phyloP scores from a whole-genome alignment of 1,140 invertebrate species.

The Drosophila busckii region DNA sequence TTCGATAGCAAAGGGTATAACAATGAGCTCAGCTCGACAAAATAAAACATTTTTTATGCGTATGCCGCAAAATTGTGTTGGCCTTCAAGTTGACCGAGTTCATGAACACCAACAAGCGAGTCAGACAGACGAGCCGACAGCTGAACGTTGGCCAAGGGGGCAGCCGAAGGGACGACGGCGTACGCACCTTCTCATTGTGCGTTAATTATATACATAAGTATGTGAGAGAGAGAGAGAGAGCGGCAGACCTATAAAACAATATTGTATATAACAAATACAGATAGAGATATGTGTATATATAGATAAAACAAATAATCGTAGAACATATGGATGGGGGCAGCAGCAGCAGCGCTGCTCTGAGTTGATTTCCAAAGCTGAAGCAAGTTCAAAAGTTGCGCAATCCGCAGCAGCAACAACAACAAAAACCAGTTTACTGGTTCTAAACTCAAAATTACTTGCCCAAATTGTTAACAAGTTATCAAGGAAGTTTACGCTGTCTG shows the following conservation, averaged over 20 bases:
- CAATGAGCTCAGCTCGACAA: constrained; percentile 14
- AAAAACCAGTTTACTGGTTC: constrained; percentile 60
- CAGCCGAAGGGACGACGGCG: constrained; percentile 4
- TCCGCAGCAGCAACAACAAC: constrained; percentile 10
- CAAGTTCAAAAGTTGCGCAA: constrained; percentile 51
- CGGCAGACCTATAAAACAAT: constrained; percentile 16
- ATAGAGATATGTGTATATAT: constrained; percentile 21
- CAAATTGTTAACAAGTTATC: constrained; percentile 75
- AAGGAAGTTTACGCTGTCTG: constrained; percentile 52
- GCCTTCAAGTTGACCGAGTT: constrained; percentile 74
- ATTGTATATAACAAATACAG: constrained; percentile 17
- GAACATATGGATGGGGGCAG: constrained; percentile 16
- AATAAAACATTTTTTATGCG: constrained; percentile 58
- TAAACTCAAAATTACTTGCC: constrained; percentile 58
- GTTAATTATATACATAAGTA: constrained; percentile 74
- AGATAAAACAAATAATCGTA: constrained; percentile 42
- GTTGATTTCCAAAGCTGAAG: constrained; percentile 15
- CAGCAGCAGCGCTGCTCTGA: constrained; percentile 5
- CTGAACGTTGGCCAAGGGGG: constrained; percentile 1
- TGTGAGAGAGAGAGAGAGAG: constrained; percentile 36
- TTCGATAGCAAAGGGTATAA: constrained; percentile 21
- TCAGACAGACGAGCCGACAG: constrained; percentile 6
- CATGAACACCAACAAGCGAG: constrained; percentile 52
- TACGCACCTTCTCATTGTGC: constrained; percentile 73
- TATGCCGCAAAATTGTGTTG: constrained; percentile 71